Base-by-base conservation (phyloP, 2,888 invertebrate species). In the Andrena bicolor region DNA sequence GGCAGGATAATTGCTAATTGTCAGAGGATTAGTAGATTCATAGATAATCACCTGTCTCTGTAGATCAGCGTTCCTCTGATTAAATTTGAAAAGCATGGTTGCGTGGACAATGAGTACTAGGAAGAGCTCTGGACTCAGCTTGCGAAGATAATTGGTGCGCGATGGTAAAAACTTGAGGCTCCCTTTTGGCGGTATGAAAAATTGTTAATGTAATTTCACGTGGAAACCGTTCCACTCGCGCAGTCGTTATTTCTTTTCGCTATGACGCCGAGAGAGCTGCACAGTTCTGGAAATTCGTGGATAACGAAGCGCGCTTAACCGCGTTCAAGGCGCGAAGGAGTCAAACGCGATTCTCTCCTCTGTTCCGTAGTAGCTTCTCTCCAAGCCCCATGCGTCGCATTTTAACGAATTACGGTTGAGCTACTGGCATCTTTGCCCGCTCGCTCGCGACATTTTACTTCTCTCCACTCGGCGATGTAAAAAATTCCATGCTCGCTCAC, bases 401-500 rank as follows among this genome's bases (percentile, higher is more conserved):
- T 79, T 77, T 77, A 51, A 51, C 60, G 64, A 76, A 77, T 76
- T 64, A 76, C 58, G 10, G 32, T 2, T 10, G 61, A 13, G 30
- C 6, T 56, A 51, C 35, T 16, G 20, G 48, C 30, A 48, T n/a
- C 61, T 35, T 28, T 51, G 10, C 32, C 2, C 26, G 48, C 4
- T 30, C 32, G 13, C 7, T 32, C 71, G 10, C 16, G 28, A 49
- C n/a, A 16, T 13, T 16, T 23, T 23, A n/a, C 41, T 13, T n/a
- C 13, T 2, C 32, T 30, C 3, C 1, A 2, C 26, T 10, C 10
- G 3, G 13, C 13, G 53, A 56, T 23, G 20, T 32, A 0, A 74
- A 58, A 48, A 82, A 58, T 63, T 65, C 7, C 64, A 72, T 76
- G 61, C 65, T 66, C 74, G 80, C 91, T 89, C 88, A 94, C 95